A percentile compares a stretch with the other conserved stretches of the same genome.
phyloP scores from a whole-genome alignment of 2,888 invertebrate species.

The Cybosia mesomella region DNA sequence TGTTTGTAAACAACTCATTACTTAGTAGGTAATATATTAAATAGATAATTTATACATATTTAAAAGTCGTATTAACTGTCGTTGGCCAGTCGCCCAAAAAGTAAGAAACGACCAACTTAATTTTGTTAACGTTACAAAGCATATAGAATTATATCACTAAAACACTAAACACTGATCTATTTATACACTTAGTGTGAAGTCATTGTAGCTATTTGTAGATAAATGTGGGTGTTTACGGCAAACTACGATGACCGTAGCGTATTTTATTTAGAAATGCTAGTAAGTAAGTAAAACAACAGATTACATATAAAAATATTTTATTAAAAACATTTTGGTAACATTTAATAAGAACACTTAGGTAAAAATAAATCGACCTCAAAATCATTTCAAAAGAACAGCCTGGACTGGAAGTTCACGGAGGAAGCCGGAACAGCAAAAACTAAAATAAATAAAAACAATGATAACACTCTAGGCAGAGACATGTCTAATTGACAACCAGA shows the following conservation, averaged over 20 bases:
- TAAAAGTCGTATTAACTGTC: constrained; percentile 38
- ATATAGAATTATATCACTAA: constrained; percentile 50
- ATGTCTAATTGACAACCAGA: constrained; percentile 88
- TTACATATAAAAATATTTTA: constrained; percentile 88
- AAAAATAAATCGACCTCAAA: constrained; percentile 88
- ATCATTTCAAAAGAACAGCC: constrained; percentile 88
- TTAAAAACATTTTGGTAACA: constrained; percentile 89
- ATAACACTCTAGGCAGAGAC: constrained; percentile 87
- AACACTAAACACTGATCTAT: constrained; percentile 54
- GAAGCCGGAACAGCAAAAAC: constrained; percentile 86
- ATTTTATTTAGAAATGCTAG: constrained; percentile 10
- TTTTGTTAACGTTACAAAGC: constrained; percentile 46
- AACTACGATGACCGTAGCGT: not conserved
- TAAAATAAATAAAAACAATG: constrained; percentile 85
- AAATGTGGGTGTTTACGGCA: constrained; percentile 31
- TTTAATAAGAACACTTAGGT: constrained; percentile 89
- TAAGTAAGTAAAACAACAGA: constrained; percentile 65
- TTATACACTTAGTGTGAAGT: constrained; percentile 48
- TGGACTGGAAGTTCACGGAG: constrained; percentile 87
- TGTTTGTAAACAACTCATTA: constrained; percentile 16
- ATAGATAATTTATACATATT: not conserved
- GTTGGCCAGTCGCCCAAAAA: constrained; percentile 63
- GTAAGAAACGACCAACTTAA: constrained; percentile 63
- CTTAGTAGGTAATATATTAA: not conserved
- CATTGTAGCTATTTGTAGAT: constrained; percentile 51